Percentiles rank a stretch among this genome's conserved stretches.
phyloP scores from a whole-genome alignment of 2,797 vertebrate genomes.

The Cossypha caffra region DNA sequence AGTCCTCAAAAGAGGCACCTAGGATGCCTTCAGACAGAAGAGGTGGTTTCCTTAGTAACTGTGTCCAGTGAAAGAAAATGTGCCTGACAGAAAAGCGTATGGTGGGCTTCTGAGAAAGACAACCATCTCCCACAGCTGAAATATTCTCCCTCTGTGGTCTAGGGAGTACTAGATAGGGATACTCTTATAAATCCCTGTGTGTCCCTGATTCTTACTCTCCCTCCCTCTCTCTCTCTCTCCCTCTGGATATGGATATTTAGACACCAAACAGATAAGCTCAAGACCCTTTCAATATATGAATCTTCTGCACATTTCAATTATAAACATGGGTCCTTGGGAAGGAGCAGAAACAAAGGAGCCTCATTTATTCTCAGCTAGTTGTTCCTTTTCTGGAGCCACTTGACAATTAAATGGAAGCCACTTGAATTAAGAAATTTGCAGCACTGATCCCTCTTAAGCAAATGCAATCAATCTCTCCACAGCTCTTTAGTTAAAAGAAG shows the following conservation, averaged over 20 bases:
- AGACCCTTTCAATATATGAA: not conserved
- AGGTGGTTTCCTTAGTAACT: constrained; percentile 72
- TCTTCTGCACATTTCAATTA: not conserved
- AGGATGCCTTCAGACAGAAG: not conserved
- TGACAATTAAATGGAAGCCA: constrained; percentile 45
- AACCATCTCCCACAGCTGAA: not conserved
- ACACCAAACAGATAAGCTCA: not conserved
- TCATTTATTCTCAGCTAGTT: constrained; percentile 1
- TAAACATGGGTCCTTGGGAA: not conserved
- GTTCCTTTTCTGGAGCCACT: constrained; percentile 6
- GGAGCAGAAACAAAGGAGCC: not conserved
- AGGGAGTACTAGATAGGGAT: not conserved
- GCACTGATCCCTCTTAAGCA: constrained; percentile 31
- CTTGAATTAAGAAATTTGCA: constrained; percentile 53
- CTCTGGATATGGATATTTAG: not conserved
- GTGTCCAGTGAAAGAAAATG: constrained; percentile 42
- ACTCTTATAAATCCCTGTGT: rapidly evolving
- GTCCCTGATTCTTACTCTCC: not conserved
- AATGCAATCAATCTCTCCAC: constrained; percentile 46
- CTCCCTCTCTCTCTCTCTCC: not conserved
- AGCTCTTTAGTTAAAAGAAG: not conserved
- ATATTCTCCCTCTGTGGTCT: not conserved
- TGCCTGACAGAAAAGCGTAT: constrained; percentile 21
- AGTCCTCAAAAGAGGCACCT: constrained; percentile 7
- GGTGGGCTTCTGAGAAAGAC: not conserved